phyloP scores from a whole-genome alignment of 2,797 vertebrate species.

The Anniella stebbinsi region DNA sequence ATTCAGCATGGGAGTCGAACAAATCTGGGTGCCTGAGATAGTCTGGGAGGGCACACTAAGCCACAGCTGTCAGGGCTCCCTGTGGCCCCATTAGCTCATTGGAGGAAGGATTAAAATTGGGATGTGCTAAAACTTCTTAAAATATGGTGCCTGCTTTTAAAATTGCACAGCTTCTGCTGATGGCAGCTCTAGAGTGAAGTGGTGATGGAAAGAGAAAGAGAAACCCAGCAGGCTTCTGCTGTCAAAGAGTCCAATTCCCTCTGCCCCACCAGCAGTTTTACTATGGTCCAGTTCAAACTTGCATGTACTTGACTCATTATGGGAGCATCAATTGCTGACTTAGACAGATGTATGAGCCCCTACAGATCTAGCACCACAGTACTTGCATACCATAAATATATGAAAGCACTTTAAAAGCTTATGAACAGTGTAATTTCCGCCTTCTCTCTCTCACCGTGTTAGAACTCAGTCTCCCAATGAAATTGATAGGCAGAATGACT shows the following conservation, averaged over 20 bases:
- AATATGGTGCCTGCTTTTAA: background rate
- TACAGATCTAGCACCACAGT: constrained; percentile 20
- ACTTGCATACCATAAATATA: background rate
- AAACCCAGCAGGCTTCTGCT: background rate
- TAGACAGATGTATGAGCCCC: background rate
- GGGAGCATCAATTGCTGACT: constrained; percentile 1
- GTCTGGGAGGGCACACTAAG: background rate
- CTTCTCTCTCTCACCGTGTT: no score
- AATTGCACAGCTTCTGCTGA: background rate
- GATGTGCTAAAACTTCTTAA: background rate
- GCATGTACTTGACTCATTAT: background rate
- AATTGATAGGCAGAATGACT: background rate
- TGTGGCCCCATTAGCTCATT: background rate
- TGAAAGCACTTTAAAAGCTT: background rate
- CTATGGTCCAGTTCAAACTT: background rate
- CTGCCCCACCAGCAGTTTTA: background rate
- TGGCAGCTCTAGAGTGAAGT: background rate
- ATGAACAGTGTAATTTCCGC: background rate
- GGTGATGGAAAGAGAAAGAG: background rate
- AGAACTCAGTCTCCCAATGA: background rate
- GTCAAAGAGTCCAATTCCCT: background rate
- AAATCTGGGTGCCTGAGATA: background rate
- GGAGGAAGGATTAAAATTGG: background rate
- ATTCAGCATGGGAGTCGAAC: background rate
- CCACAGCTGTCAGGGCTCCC: background rate